Conservation (phyloP, 2,888 invertebrate species). For the Stenolophus ochropezus region DNA sequence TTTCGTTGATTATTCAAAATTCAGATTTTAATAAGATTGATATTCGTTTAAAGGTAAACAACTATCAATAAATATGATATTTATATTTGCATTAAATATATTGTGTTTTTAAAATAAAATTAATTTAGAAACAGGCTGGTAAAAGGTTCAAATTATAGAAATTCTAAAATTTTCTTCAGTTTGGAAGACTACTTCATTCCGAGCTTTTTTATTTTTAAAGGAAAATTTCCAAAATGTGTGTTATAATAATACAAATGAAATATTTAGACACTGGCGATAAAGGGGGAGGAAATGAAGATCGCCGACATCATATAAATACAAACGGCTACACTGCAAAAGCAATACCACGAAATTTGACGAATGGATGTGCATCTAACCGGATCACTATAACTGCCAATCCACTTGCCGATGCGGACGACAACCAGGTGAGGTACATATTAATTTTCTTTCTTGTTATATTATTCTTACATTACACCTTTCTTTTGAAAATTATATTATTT, state of each 20-base stretch:
- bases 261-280: slow-evolving; percentile 65
- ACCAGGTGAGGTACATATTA: slow-evolving; percentile 77
- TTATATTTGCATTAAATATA: too few relatives aligned
- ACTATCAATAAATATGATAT: too few relatives aligned
- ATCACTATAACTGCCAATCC: slow-evolving; percentile 87
- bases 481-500: too few relatives aligned
- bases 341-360: slow-evolving; percentile 66
- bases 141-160: too few relatives aligned
- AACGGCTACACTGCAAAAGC: slow-evolving; percentile 71
- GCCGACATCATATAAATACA: slow-evolving; percentile 70
- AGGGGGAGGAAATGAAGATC: slow-evolving; percentile 68
- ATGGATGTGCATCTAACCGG: slow-evolving; percentile 70
- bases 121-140: too few relatives aligned
- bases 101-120: too few relatives aligned
- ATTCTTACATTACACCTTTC: background rate
- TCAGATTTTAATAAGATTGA: too few relatives aligned
- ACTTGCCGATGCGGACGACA: slow-evolving; percentile 79
- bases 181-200: too few relatives aligned
- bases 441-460: slow-evolving; percentile 63
- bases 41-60: too few relatives aligned
- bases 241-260: background rate
- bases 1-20: too few relatives aligned
- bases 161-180: too few relatives aligned
- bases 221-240: background rate
- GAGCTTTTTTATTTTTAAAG: too few relatives aligned